Evolutionary conservation across 1,140 invertebrate species (phyloP), one percentile per base, ranked within the genome.

Genomic region (Alviniconcha marisindica): DNA sequence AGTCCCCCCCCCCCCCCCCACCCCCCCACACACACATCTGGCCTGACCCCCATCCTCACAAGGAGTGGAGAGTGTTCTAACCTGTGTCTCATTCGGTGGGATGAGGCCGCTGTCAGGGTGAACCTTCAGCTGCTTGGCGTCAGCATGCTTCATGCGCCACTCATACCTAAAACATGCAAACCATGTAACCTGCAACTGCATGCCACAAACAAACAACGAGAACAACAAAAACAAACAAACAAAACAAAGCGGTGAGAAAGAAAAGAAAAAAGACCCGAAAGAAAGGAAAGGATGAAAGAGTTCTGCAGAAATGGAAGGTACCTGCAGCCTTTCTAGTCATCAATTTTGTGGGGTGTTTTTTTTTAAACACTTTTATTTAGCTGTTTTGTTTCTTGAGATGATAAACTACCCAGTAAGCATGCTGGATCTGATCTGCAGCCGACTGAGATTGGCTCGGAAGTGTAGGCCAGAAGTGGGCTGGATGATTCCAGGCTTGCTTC

Each of bases 41-140:
- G 21, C 21, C 56, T 21, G 21, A 60, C 24, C n/a, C n/a, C 10
- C 4, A 69, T 14, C 31, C 63, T 12, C 63, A 69, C 63, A 69
- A 60, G 56, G 1, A 24, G 7, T 28, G 33, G 15, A 0, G 1
- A 36, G 28, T 1, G n/a, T 12, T 74, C 76, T 71, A 84, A 93
- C 92, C 90, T 90, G 90, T 73, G 83, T 88, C 86, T 93, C 92
- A 88, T 93, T 93, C n/a, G 93, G 92, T 38, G 91, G 87, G 24
- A 93, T 90, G 14, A 91, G 84, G 56, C 92, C 92, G 83, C 60
- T 77, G 44, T 88, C 84, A 74, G 92, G 92, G 44, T 87, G 86
- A 31, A 93, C 92, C 28, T 77, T 86, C 44, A 93, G 79, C 15
- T 91, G 73, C 31, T 90, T 86, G 40, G 77, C 84, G 71, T 93